Evolutionary conservation across 1,140 invertebrate species (phyloP), one percentile per base, ranked within the genome.

Genomic region (Cryptotermes secundus): DNA sequence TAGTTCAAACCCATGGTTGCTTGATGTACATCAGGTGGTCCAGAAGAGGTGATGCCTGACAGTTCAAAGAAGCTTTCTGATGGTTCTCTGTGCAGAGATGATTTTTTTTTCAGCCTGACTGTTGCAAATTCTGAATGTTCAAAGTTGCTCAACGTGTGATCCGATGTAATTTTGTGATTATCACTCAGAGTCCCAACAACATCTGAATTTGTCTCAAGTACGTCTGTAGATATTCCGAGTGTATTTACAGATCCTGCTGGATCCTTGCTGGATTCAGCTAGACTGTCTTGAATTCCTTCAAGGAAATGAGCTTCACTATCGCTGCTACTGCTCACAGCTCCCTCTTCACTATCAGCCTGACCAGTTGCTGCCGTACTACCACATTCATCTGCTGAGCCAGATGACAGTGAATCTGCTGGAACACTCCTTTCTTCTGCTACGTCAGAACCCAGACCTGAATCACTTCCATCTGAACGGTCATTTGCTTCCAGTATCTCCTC

Each of bases 371-470:
- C 83, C 83, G 89, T 87, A 72, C 89, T 88, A 19, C 89, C 87
- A 86, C 90, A 85, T 84, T 90, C 90, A 85, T 91, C 90, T 82
- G 86, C 86, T 38, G 90, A 89, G 35, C 89, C 89, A 85, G 83
- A 79, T n/a, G 83, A 84, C 35, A 84, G 42, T 42, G 83, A 84
- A 72, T 84, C 83, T 24, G 36, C 53, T 9, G 49, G 72, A 45
- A 36, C 72, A 80, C 72, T 34, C 35, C 83, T 83, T 9, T 84
- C 83, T 35, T 93, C 92, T 42, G 90, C 90, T 49, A 92, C 90
- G 88, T 95, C 94, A 45, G 91, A 92, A 2, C 94, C 94, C 36
- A 96, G 87, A 0, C 96, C 96, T 2, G 95, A 96, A 88, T 96
- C 96, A 80, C 95, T 96, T 7, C 95, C 95, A 88, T 96, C 95